Conservation (phyloP, 2,797 vertebrate genomes). For the Darevskia nairensis region DNA sequence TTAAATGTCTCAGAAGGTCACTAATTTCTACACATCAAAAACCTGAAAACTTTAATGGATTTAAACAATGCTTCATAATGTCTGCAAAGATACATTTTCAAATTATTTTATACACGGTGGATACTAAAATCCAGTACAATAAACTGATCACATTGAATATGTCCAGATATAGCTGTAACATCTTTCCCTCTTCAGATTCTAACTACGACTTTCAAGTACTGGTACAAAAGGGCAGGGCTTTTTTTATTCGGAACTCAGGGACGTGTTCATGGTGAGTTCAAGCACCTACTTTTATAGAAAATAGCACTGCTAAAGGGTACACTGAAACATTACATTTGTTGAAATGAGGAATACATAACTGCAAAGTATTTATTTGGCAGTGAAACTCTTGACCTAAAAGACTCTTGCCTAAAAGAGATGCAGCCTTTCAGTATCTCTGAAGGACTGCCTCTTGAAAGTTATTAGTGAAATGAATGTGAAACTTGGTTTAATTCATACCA, state of each 20-base stretch:
- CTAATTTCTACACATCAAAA: neutral
- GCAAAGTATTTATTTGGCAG: neutral
- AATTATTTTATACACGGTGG: neutral
- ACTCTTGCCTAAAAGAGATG: no score
- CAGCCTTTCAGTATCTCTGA: no score
- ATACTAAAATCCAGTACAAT: neutral
- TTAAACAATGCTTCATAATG: constrained; percentile 20
- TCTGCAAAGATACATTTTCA: constrained; percentile 14
- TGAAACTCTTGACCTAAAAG: neutral
- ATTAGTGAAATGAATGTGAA: neutral
- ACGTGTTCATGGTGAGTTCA: no score
- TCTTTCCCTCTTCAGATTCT: neutral
- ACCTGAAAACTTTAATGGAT: neutral
- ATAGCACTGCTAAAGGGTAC: neutral
- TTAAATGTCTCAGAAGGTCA: constrained; percentile 7
- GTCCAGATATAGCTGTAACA: neutral
- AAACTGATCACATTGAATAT: neutral
- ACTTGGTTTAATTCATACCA: neutral
- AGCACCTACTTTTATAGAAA: no score
- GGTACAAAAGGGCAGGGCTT: neutral
- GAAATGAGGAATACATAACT: neutral
- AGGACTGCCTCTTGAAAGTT: neutral
- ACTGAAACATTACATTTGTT: neutral
- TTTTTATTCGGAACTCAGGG: no score
- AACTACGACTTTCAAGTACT: neutral